Conservation (phyloP, 2,888 invertebrate species). For the Perdita meconis region DNA sequence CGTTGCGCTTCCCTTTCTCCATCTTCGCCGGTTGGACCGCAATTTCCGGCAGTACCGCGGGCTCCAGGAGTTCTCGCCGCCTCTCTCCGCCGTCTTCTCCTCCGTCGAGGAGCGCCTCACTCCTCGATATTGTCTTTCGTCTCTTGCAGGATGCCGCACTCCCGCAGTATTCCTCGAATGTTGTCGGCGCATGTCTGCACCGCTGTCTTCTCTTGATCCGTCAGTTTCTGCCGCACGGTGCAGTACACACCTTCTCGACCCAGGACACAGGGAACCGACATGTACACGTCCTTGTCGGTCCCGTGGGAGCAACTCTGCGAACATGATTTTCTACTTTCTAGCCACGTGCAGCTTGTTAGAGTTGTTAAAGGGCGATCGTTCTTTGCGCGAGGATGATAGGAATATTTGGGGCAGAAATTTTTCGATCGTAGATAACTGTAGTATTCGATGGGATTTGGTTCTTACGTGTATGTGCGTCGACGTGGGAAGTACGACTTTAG, state of each 20-base stretch:
- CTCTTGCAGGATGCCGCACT: slow-evolving; percentile 78
- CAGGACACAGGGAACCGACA: slow-evolving; percentile 86
- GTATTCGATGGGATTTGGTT: neutral
- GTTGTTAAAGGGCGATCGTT: slow-evolving; percentile 11
- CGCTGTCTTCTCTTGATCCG: slow-evolving; percentile 78
- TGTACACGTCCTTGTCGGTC: slow-evolving; percentile 86
- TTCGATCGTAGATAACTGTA: neutral
- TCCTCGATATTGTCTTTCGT: slow-evolving; percentile 47
- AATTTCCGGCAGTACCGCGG: slow-evolving; percentile 58
- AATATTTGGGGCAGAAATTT: no score
- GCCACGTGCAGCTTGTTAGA: slow-evolving; percentile 32
- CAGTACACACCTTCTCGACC: slow-evolving; percentile 84
- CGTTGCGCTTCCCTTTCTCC: slow-evolving; percentile 19
- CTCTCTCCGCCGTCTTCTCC: neutral
- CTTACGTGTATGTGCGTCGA: slow-evolving; percentile 84
- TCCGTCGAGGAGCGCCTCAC: slow-evolving; percentile 7
- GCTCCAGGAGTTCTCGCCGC: neutral
- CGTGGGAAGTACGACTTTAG: slow-evolving; percentile 82
- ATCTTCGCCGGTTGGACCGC: slow-evolving; percentile 12
- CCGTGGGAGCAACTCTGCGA: slow-evolving; percentile 83
- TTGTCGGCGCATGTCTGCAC: slow-evolving; percentile 78
- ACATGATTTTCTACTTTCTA: slow-evolving; percentile 22
- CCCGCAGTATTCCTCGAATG: slow-evolving; percentile 75
- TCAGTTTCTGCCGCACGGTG: slow-evolving; percentile 85
- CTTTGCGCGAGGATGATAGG: no score